phyloP scores from a whole-genome alignment of 37 sponge, comb jelly and placozoan genomes.

The Sycon ciliatum region DNA sequence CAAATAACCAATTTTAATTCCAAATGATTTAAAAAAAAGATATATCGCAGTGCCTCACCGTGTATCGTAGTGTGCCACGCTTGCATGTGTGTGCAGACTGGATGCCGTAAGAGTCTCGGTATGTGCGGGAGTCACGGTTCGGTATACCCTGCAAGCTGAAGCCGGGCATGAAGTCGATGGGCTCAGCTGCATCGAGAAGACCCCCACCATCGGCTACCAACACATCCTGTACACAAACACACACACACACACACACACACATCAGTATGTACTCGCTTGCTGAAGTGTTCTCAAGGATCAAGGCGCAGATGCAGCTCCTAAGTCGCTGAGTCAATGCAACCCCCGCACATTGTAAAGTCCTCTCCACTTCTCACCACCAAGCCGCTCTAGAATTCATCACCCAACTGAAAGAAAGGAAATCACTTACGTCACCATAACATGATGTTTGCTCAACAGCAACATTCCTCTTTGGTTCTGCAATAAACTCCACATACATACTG shows the following conservation, averaged over 20 bases:
- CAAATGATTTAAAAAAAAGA: too few relatives aligned
- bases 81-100: constrained; percentile 57
- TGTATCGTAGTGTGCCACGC: constrained; percentile 78
- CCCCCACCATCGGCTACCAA: constrained; percentile 36
- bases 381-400: too few relatives aligned
- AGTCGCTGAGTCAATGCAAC: neutral
- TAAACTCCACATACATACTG: too few relatives aligned
- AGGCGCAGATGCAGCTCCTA: too few relatives aligned
- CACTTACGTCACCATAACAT: constrained; percentile 2
- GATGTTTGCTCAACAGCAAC: neutral
- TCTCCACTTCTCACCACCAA: too few relatives aligned
- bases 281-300: too few relatives aligned
- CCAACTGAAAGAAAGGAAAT: too few relatives aligned
- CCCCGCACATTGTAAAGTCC: neutral
- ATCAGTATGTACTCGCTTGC: too few relatives aligned
- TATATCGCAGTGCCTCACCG: too few relatives aligned
- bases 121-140: constrained; percentile 76
- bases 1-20: neutral
- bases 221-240: too few relatives aligned
- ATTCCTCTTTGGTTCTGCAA: neutral
- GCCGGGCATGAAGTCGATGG: constrained; percentile 28
- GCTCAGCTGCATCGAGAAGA: constrained; percentile 13
- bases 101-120: constrained; percentile 63
- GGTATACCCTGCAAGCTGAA: constrained; percentile 66
- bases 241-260: too few relatives aligned